Evolutionary conservation across 1,140 invertebrate species (phyloP).

Genomic region (Probaryconus sp.): DNA sequence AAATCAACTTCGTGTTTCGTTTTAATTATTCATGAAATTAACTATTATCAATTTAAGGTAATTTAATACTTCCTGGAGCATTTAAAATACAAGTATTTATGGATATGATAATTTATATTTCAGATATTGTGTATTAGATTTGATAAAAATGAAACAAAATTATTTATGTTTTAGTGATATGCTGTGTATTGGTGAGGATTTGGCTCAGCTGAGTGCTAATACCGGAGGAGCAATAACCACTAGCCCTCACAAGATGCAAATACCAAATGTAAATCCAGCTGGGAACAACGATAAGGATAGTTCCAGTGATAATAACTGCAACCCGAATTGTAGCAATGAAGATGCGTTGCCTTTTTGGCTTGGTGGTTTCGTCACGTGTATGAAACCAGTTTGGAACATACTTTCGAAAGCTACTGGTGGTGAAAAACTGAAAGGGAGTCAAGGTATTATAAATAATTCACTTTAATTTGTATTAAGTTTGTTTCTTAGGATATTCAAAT

Average conservation of each 20-base stretch:
- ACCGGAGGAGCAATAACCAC: constrained; percentile 69
- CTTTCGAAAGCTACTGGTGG: constrained; percentile 87
- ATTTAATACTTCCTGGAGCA: no score
- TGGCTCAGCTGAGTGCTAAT: constrained; percentile 79
- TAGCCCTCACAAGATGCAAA: constrained; percentile 68
- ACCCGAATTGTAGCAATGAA: constrained; percentile 65
- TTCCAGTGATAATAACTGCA: constrained; percentile 69
- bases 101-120: no score
- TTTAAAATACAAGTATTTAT: no score
- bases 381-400: constrained; percentile 89
- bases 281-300: constrained; percentile 70
- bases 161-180: constrained; percentile 22
- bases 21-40: no score
- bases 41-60: no score
- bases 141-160: no score
- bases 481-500: neutral
- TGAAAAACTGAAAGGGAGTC: constrained; percentile 82
- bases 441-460: constrained; percentile 63
- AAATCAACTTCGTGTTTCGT: no score
- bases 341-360: constrained; percentile 84
- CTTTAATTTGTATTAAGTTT: constrained; percentile 6
- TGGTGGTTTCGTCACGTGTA: constrained; percentile 90
- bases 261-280: constrained; percentile 71
- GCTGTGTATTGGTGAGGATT: constrained; percentile 31
- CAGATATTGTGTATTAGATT: no score